Base-by-base conservation (phyloP, 2,888 invertebrate species). In the Dolomedes plantarius region DNA sequence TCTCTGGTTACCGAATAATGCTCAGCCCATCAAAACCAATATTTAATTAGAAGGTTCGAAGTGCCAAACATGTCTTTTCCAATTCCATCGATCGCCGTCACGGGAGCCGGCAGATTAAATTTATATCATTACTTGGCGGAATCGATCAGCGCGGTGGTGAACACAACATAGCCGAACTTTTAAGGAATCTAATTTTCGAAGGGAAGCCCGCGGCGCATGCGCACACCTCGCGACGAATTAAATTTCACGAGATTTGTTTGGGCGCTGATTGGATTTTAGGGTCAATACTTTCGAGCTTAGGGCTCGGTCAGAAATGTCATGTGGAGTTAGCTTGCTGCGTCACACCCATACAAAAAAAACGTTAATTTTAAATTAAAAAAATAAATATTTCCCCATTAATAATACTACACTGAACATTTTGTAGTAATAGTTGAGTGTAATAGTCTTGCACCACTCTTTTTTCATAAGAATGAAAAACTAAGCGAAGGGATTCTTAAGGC, bases 21-120 rank as follows among this genome's bases (percentile, higher is more conserved):
- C 36, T 5, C 36, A 5, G 5, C 9, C 36, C 36, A 36, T 36
- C 36, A 9, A 9, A 9, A 36, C 56, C 56, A 56, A 56, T 56
- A 56, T 56, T 56, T 56, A 56, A 56, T 56, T 56, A 56, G 19
- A 56, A n/a, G 23, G 56, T 5, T 19, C 2, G 56, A 23, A 23
- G 56, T 56, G 56, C 56, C 56, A 56, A 56, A 56, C 56, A 56
- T 11, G 56, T 56, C 56, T 56, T 56, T 56, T 56, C 56, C 56
- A 56, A 56, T 56, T 56, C 56, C 56, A 56, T 56, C 56, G 56
- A 56, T 56, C 56, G 56, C 1, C 23, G 56, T 56, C 56, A 56
- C 5, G 23, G n/a, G n/a, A n/a, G 23, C 13, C 56, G 3, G 56
- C 23, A 56, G 56, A 56, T 56, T 56, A 56, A 56, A 56, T 56